Evolutionary conservation across 92 coral and sea anemone genomes (phyloP).

Genomic region (Bergia puertoricense): DNA sequence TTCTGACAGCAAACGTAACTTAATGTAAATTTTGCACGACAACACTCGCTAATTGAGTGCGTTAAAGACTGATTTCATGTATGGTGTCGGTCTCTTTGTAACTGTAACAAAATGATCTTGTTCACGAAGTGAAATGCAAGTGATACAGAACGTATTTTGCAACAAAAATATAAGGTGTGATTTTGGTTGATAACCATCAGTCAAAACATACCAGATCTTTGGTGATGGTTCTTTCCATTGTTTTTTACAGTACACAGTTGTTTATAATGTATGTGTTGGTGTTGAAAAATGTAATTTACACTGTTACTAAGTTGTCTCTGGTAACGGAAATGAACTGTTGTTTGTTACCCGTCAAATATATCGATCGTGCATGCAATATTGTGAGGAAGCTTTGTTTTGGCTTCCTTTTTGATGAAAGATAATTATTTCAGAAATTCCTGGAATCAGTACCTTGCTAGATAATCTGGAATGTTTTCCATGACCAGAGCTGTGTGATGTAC

Average conservation of each 20-base stretch:
- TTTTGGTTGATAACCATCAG: too few species aligned
- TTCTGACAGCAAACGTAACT: background rate
- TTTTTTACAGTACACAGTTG: background rate
- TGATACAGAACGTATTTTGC: background rate
- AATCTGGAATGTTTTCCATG: background rate
- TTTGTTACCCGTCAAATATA: background rate
- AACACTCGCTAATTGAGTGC: background rate
- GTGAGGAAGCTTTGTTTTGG: background rate
- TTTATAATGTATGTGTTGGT: background rate
- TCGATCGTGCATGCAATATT: background rate
- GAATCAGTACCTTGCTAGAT: background rate
- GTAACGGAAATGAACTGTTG: background rate
- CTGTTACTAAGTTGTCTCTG: background rate
- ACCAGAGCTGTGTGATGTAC: constrained; percentile 8
- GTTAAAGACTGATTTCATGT: background rate
- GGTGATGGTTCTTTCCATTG: background rate
- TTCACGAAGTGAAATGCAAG: background rate
- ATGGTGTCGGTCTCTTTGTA: too few species aligned
- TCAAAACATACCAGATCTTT: background rate
- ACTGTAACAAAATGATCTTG: background rate
- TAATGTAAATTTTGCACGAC: background rate
- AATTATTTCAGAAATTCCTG: background rate
- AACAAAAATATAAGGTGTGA: too few species aligned
- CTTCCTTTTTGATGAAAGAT: background rate
- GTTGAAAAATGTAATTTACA: background rate